These are phyloP conservation scores for Cetonia aurata DNA, from an alignment of 2,888 invertebrate genomes.

Conservation along the genomic window DNA sequence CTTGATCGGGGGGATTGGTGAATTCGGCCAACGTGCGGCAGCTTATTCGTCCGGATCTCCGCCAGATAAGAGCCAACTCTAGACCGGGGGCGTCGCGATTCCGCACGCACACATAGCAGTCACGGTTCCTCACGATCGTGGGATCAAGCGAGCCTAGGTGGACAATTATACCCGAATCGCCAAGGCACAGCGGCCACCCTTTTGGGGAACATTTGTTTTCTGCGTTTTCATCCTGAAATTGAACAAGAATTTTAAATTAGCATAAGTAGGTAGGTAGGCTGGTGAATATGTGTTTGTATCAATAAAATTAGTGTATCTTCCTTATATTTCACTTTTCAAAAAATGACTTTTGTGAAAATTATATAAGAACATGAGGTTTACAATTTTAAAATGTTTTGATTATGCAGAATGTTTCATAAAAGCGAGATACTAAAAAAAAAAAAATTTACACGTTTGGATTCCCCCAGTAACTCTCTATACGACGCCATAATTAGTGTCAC, in stretches of 20 bases:
- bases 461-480: too few species aligned
- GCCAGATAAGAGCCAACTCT: slow-evolving; percentile 63
- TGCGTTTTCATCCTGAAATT: slow-evolving; percentile 70
- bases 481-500: too few species aligned
- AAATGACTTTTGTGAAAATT: too few species aligned
- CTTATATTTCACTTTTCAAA: too few species aligned
- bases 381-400: too few species aligned
- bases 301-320: too few species aligned
- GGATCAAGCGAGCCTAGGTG: slow-evolving; percentile 75
- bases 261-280: neutral
- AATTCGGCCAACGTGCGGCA: slow-evolving; percentile 62
- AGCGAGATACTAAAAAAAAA: too few species aligned
- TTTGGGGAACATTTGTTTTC: slow-evolving; percentile 66
- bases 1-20: slow-evolving; percentile 51
- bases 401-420: too few species aligned
- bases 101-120: slow-evolving; percentile 75
- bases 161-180: slow-evolving; percentile 72
- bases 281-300: neutral
- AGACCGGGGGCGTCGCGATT: slow-evolving; percentile 58
- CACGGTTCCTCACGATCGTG: slow-evolving; percentile 72
- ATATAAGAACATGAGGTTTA: too few species aligned
- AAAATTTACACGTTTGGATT: too few species aligned
- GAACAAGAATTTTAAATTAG: slow-evolving; percentile 4
- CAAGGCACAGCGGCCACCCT: slow-evolving; percentile 78
- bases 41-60: slow-evolving; percentile 58